Evolutionary conservation across 2,888 invertebrate species (phyloP), one percentile per base, ranked within the genome.

Genomic region (Nasonia oneida): DNA sequence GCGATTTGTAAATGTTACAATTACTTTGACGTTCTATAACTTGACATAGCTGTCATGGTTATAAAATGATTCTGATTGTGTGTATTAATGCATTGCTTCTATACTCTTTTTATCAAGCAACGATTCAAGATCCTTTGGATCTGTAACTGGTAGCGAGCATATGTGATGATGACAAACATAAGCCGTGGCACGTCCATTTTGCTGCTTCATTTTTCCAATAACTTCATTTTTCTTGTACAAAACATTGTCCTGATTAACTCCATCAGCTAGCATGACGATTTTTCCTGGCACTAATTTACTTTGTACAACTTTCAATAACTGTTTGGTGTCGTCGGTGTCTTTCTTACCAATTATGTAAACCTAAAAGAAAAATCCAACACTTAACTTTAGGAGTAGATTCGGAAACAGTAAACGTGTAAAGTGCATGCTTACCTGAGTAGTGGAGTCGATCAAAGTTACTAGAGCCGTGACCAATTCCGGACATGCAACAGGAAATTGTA

Each of bases 101-200:
- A 29, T 15, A 37, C 47, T 79, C n/a, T 57, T 81, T 57, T 79
- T 71, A n/a, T 95, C 95, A 14, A 97, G 93, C 33, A 96, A 93
- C 33, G 93, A 93, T 85, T 95, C 95, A 14, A 97, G 94, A 83
- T 96, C 95, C 23, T 95, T 94, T 0, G 96, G 95, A 81, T 95
- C 95, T 0, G 96, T 96, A 75, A 97, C 96, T 2, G 97, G 97
- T 81, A 97, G 93, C 6, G 96, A 96, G 92, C 97, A 97, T 1
- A 96, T 94, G 92, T 95, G 96, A 89, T 96, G 96, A 8, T 96
- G 95, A 91, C 97, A 97, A n/a, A 97, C 96, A 92, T 96, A 97
- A 37, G 96, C 97, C 0, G 96, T 95, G 0, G 97, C 95, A 81
- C 94, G 95, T 39, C 95, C 96, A 42, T 95, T 94, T 0, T 95